phyloP scores from a whole-genome alignment of 2,113 vertebrate genomes.

The Rousettus leschenaultii region DNA sequence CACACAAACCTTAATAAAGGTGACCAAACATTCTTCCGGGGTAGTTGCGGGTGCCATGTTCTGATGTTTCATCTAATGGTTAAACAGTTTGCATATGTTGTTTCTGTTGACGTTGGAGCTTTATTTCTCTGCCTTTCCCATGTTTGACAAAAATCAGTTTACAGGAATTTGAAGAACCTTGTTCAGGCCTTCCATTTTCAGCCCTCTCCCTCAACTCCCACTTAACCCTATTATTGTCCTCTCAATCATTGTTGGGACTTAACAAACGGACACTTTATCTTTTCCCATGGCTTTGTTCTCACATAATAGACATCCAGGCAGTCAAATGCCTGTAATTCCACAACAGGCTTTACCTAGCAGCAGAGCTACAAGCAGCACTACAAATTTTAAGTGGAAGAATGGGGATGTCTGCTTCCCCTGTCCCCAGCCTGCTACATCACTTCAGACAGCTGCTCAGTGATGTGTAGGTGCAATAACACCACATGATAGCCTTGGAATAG shows the following conservation, averaged over 20 bases:
- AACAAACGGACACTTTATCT: not conserved
- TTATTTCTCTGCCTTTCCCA: not conserved
- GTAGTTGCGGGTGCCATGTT: not conserved
- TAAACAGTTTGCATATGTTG: not conserved
- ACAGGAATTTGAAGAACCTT: not conserved
- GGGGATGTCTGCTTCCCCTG: not conserved
- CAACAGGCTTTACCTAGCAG: not conserved
- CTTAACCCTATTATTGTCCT: not conserved
- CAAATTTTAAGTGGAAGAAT: not conserved
- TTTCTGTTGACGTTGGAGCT: not conserved
- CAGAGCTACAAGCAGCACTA: not conserved
- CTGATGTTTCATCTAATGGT: not conserved
- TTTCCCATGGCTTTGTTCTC: not conserved
- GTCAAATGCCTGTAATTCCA: not conserved
- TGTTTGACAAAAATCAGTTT: not conserved
- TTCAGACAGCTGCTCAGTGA: not conserved
- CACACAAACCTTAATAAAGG: conserved; percentile 4
- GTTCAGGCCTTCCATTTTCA: not conserved
- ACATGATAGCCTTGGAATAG: not conserved
- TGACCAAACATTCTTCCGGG: not conserved
- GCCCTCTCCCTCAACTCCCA: not conserved
- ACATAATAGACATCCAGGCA: not conserved
- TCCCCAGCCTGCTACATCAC: not conserved
- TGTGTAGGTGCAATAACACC: not conserved
- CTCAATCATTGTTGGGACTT: not conserved